phyloP scores from a whole-genome alignment of 2,797 vertebrate species.

The Gastrophryne carolinensis region DNA sequence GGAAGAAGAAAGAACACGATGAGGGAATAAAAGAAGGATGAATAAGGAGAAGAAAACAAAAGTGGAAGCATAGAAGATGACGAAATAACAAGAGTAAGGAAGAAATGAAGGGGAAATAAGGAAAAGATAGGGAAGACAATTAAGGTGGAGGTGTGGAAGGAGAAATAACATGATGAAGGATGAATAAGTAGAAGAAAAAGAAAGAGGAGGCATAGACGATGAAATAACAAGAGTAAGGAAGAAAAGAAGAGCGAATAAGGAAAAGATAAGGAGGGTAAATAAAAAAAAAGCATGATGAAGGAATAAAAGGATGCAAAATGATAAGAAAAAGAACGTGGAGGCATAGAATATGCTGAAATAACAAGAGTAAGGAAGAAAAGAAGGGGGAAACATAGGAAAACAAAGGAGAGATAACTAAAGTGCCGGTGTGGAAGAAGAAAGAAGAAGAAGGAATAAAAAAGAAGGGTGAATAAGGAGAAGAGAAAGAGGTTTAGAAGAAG shows the following conservation, averaged over 20 bases:
- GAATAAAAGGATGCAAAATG: not conserved
- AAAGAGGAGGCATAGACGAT: not conserved
- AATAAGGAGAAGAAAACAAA: no score
- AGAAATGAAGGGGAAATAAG: no score
- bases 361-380: not conserved
- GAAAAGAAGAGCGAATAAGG: not conserved
- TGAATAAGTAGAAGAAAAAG: not conserved
- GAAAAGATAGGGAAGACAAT: no score
- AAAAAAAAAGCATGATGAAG: not conserved
- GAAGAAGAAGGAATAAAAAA: no score
- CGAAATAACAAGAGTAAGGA: no score
- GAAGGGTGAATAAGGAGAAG: no score
- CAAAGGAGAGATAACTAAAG: not conserved
- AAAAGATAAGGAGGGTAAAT: not conserved
- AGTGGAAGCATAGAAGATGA: no score
- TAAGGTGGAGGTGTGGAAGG: no score
- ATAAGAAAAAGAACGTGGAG: slow-evolving; percentile 29
- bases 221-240: not conserved
- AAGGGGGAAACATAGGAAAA: no score
- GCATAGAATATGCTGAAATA: not conserved
- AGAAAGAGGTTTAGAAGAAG: not conserved
- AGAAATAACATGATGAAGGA: no score
- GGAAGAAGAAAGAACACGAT: no score
- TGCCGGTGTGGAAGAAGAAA: not conserved
- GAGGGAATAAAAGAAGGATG: no score